Evolutionary conservation across 2,113 vertebrate genomes (phyloP).

Genomic region (Aegithalos caudatus): DNA sequence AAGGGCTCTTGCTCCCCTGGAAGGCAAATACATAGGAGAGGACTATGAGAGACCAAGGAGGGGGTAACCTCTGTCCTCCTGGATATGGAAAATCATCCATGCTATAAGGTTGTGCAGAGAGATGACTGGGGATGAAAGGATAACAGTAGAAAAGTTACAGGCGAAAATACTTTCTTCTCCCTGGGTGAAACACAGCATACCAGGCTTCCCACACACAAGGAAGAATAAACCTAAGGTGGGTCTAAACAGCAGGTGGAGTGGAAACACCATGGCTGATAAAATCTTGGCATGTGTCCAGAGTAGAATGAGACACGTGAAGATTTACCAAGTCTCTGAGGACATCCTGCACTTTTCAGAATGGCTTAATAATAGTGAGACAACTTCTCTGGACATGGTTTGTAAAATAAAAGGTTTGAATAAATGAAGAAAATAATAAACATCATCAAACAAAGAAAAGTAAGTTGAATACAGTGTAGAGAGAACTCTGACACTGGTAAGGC

Average conservation of each 20-base stretch:
- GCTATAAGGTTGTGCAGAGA: background rate
- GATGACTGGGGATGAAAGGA: background rate
- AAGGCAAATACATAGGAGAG: background rate
- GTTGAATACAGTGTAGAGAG: too few species aligned
- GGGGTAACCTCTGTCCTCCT: background rate
- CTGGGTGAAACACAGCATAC: background rate
- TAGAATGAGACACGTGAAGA: too few species aligned
- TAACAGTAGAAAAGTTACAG: background rate
- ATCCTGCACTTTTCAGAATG: too few species aligned
- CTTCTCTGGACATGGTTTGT: too few species aligned
- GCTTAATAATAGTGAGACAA: too few species aligned
- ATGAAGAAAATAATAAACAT: too few species aligned
- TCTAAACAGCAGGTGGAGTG: background rate
- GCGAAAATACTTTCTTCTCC: background rate
- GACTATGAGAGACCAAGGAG: background rate
- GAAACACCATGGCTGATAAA: too few species aligned
- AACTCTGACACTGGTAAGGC: too few species aligned
- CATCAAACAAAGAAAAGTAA: too few species aligned
- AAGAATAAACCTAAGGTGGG: background rate
- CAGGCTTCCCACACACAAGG: background rate
- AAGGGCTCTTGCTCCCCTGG: background rate
- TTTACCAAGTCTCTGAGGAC: too few species aligned
- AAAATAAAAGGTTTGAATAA: too few species aligned
- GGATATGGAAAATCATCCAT: background rate
- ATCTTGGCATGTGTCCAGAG: too few species aligned